These are phyloP conservation scores for Drosophila demipolita DNA, from an alignment of 2,888 invertebrate species.

Conservation along the genomic window DNA sequence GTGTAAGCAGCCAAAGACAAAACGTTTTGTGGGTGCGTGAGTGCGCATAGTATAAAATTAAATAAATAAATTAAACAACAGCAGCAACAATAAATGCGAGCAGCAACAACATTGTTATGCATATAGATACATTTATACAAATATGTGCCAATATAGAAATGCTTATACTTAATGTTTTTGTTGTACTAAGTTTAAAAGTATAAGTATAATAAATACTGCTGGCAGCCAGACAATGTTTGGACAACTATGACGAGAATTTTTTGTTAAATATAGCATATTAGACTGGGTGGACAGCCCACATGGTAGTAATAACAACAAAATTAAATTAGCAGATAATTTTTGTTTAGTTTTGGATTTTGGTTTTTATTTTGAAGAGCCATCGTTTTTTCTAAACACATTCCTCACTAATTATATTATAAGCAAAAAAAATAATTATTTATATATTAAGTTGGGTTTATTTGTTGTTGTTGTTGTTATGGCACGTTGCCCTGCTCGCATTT, in stretches of 20 bases:
- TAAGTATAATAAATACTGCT: slow-evolving; percentile 14
- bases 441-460: slow-evolving; percentile 1
- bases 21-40: slow-evolving; percentile 70
- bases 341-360: slow-evolving; percentile 19
- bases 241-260: slow-evolving; percentile 58
- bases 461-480: slow-evolving; percentile 29
- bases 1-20: slow-evolving; percentile 56
- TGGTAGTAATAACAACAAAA: slow-evolving; percentile 18
- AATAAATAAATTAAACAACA: slow-evolving; percentile 66
- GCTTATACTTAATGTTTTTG: slow-evolving; percentile 51
- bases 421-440: slow-evolving; percentile 25
- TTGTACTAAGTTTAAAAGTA: slow-evolving; percentile 22
- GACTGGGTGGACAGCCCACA: slow-evolving; percentile 32
- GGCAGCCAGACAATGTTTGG: slow-evolving; percentile 63
- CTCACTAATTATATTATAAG: slow-evolving; percentile 38
- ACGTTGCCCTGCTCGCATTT: slow-evolving; percentile 33
- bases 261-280: slow-evolving; percentile 48
- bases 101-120: slow-evolving; percentile 54
- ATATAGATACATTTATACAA: slow-evolving; percentile 36
- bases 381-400: slow-evolving; percentile 22
- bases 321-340: slow-evolving; percentile 36
- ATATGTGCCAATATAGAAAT: slow-evolving; percentile 66
- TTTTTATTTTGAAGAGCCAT: slow-evolving; percentile 12
- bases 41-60: slow-evolving; percentile 79
- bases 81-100: slow-evolving; percentile 44